Percentiles rank a stretch among this genome's conserved stretches.
Conservation (phyloP, 1,140 invertebrate genomes). For the Calycopis cecrops region DNA sequence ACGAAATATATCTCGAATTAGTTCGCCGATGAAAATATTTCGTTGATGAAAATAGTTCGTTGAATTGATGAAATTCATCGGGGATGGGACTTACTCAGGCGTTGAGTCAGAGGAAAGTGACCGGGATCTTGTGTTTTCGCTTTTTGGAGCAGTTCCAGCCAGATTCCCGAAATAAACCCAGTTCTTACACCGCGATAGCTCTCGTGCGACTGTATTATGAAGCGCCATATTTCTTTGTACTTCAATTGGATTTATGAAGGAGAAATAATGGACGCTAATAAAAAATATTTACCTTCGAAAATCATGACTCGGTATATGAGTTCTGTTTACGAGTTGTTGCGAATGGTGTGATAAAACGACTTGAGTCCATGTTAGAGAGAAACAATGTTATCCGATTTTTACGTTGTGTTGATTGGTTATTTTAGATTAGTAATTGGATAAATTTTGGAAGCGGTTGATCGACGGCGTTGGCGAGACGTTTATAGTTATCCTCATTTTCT, state of each 20-base stretch:
- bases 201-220: background rate
- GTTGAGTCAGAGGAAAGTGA: constrained; percentile 65
- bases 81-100: constrained; percentile 39
- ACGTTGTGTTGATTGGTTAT: too few relatives aligned
- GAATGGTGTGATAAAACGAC: too few relatives aligned
- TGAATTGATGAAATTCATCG: constrained; percentile 33
- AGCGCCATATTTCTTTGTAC: constrained; percentile 5
- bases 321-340: too few relatives aligned
- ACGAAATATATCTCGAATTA: constrained; percentile 13
- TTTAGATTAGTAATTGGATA: too few relatives aligned
- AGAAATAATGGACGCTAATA: too few relatives aligned
- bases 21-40: constrained; percentile 34
- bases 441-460: too few relatives aligned
- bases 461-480: too few relatives aligned
- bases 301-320: too few relatives aligned
- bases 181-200: constrained; percentile 27
- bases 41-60: constrained; percentile 34
- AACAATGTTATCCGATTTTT: too few relatives aligned
- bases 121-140: constrained; percentile 47
- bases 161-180: constrained; percentile 61
- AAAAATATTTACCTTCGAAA: too few relatives aligned
- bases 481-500: too few relatives aligned
- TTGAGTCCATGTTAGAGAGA: too few relatives aligned
- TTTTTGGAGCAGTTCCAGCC: constrained; percentile 66
- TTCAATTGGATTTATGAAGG: background rate